Evolutionary conservation across 2,113 vertebrate species (phyloP).

Genomic region (Gila orcuttii): DNA sequence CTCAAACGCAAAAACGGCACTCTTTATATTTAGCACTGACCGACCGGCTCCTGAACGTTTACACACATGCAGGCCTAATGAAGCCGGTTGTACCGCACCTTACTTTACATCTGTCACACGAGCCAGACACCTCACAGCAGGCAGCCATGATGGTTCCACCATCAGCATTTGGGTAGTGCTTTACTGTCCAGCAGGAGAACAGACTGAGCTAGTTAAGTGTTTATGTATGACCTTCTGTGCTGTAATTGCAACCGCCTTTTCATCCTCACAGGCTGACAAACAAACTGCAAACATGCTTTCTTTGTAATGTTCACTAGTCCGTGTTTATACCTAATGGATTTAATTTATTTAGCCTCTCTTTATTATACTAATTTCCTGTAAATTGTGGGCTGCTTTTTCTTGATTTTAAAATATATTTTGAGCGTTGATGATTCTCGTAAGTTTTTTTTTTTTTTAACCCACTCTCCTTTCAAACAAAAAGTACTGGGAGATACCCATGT

Average conservation of each 20-base stretch:
- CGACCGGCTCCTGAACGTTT: slow-evolving; percentile 11
- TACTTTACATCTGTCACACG: slow-evolving; percentile 65
- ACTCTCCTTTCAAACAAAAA: neutral
- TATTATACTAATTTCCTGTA: neutral
- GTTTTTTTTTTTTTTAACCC: neutral
- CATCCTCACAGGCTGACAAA: slow-evolving; percentile 9
- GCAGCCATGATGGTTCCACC: slow-evolving; percentile 1
- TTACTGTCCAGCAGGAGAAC: slow-evolving; percentile 31
- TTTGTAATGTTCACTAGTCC: neutral
- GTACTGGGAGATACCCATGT: neutral
- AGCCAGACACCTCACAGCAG: slow-evolving; percentile 55
- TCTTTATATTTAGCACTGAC: neutral
- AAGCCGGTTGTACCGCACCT: slow-evolving; percentile 46
- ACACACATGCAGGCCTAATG: neutral
- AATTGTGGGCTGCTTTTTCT: neutral
- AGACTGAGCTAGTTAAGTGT: slow-evolving; percentile 24
- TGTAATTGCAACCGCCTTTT: neutral
- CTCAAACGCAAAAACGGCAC: slow-evolving; percentile 16
- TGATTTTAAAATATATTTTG: neutral
- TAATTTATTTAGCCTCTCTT: neutral
- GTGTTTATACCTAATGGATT: neutral
- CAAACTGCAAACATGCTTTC: slow-evolving; percentile 1
- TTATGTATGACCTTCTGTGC: slow-evolving; percentile 24
- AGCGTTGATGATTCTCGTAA: neutral
- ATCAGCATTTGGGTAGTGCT: slow-evolving; percentile 19